Evolutionary conservation across 2,797 vertebrate species (phyloP).

Genomic region (Xenopus petersii): DNA sequence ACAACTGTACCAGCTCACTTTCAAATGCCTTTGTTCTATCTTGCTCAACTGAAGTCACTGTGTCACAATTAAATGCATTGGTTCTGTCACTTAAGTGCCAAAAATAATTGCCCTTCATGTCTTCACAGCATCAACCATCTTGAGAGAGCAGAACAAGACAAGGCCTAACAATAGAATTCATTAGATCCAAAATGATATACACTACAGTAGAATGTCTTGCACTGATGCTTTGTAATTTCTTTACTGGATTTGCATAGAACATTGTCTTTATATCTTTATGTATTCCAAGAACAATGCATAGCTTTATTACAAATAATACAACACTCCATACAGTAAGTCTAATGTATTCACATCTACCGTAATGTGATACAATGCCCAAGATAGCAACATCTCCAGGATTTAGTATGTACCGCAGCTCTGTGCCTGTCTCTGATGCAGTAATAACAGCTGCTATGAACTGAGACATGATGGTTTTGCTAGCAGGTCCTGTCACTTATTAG

Average conservation of each 20-base stretch:
- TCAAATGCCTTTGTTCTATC: slow-evolving; percentile 39
- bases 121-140: background rate
- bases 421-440: background rate
- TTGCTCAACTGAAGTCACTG: slow-evolving; percentile 10
- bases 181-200: background rate
- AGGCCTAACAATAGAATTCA: background rate
- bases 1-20: slow-evolving; percentile 32
- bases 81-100: slow-evolving; percentile 1
- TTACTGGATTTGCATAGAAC: background rate
- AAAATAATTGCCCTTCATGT: slow-evolving; percentile 4
- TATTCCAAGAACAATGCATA: background rate
- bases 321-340: background rate
- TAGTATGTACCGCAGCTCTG: background rate
- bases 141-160: background rate
- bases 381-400: background rate
- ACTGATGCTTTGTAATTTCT: background rate
- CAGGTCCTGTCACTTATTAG: background rate
- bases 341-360: background rate
- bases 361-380: background rate
- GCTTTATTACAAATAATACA: background rate
- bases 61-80: slow-evolving; percentile 13
- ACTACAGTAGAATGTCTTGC: background rate
- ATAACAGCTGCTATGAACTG: background rate
- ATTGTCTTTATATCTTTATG: background rate
- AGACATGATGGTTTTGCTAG: background rate